Conservation (phyloP, 2,113 vertebrate species). For the Pipa parva region DNA sequence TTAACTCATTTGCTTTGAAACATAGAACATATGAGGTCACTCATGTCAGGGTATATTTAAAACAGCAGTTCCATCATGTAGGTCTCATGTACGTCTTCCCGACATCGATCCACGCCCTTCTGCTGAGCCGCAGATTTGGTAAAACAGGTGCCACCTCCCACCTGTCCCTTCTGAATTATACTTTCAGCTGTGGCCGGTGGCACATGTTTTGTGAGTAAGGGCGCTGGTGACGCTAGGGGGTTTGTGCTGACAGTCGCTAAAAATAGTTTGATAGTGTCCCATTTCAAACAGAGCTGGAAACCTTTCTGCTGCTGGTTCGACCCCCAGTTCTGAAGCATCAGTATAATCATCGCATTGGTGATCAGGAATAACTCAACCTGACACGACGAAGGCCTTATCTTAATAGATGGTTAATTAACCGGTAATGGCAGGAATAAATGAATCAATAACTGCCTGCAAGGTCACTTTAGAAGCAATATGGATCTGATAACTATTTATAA, state of each 20-base stretch:
- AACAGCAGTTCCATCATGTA: background rate
- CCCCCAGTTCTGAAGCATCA: background rate
- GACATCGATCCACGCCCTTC: background rate
- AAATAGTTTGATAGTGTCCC: slow-evolving; percentile 19
- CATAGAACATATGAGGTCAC: background rate
- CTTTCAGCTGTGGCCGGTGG: slow-evolving; percentile 28
- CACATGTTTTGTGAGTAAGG: slow-evolving; percentile 20
- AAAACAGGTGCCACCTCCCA: slow-evolving; percentile 28
- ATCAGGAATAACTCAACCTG: background rate
- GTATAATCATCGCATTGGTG: background rate
- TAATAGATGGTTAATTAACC: background rate
- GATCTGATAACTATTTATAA: no score
- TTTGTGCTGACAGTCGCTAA: slow-evolving; percentile 30
- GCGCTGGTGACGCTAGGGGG: slow-evolving; percentile 5
- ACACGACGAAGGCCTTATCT: background rate
- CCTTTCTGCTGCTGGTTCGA: background rate
- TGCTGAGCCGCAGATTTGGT: slow-evolving; percentile 16
- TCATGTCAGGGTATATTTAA: background rate
- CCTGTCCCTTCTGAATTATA: slow-evolving; percentile 19
- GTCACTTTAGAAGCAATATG: background rate
- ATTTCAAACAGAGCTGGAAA: slow-evolving; percentile 5
- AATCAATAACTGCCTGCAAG: background rate
- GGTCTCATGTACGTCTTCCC: background rate
- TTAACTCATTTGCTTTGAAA: background rate
- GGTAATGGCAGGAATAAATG: background rate